Conservation (phyloP, 2,797 vertebrate genomes). For the Pelochelys cantorii region DNA sequence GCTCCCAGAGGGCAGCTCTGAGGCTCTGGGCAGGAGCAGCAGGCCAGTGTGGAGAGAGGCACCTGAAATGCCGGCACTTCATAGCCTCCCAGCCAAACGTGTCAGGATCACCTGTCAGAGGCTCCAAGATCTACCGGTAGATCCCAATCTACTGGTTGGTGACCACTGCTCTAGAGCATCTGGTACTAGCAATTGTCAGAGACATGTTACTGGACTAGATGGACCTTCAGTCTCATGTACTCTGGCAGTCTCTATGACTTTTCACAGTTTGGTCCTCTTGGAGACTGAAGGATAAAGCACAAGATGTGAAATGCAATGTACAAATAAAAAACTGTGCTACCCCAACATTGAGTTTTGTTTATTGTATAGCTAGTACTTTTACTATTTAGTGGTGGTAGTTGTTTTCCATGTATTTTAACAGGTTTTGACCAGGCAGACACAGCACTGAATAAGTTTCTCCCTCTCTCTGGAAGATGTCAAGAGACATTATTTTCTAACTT, state of each 20-base stretch:
- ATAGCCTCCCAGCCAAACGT: too few species aligned
- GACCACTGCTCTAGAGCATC: background rate
- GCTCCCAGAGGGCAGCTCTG: too few species aligned
- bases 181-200: background rate
- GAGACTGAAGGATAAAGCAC: background rate
- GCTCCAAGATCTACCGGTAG: too few species aligned
- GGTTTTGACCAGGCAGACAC: slow-evolving; percentile 27
- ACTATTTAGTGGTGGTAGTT: background rate
- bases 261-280: background rate
- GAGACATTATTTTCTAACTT: slow-evolving; percentile 53
- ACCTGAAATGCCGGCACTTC: too few species aligned
- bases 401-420: background rate
- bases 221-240: background rate
- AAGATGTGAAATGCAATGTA: background rate
- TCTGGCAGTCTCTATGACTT: background rate
- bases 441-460: slow-evolving; percentile 7
- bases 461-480: slow-evolving; percentile 1
- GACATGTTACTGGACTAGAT: background rate
- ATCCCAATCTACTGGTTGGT: too few species aligned
- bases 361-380: background rate
- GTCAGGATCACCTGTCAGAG: too few species aligned
- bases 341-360: background rate
- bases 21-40: too few species aligned
- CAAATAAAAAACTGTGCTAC: slow-evolving; percentile 9
- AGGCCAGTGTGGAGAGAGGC: too few species aligned